Evolutionary conservation across 2,888 invertebrate species (phyloP), one percentile per base, ranked within the genome.

Genomic region (Gari tellinella): DNA sequence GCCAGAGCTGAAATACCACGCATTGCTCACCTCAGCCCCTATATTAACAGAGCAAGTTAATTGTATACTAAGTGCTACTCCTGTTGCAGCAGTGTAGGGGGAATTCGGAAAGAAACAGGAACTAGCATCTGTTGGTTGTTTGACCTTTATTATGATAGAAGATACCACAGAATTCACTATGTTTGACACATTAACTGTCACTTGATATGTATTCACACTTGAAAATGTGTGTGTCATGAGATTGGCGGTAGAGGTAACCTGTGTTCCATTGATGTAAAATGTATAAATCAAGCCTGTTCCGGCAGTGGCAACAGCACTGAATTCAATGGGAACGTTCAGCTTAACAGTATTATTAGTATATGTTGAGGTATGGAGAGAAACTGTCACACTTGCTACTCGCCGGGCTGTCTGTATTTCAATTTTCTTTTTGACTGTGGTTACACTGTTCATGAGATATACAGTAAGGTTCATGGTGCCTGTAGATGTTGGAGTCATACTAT

Each of bases 201-300:
- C 72, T 5, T 48, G 70, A 21, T 72, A 75, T 14, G 66, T 72
- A 12, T 75, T 82, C 12, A 73, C 49, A n/a, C 56, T 64, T 14
- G 61, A 49, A 51, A 83, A 85, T 7, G 55, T 63, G 45, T 69
- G 52, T n/a, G 21, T 17, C 19, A 83, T 37, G 19, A 60, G 38
- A 8, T 23, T 40, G 4, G 38, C 19, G 8, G 23, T 49, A 21
- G 53, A 53, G 19, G 61, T 68, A 7, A 76, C 40, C 10, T 55
- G 53, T 46, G 81, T 73, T 15, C 76, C 74, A 14, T 61, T 53
- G 15, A 73, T 26, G 7, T 48, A 56, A 10, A 25, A 7, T 12
- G 65, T 48, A n/a, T 37, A 2, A 41, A 77, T 73, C 14, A 51
- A 10, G 1, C 58, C 12, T 2, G 23, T 19, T 15, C 49, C 55